phyloP scores from a whole-genome alignment of 2,888 invertebrate genomes.

The Scelioninae gen. 2 region DNA sequence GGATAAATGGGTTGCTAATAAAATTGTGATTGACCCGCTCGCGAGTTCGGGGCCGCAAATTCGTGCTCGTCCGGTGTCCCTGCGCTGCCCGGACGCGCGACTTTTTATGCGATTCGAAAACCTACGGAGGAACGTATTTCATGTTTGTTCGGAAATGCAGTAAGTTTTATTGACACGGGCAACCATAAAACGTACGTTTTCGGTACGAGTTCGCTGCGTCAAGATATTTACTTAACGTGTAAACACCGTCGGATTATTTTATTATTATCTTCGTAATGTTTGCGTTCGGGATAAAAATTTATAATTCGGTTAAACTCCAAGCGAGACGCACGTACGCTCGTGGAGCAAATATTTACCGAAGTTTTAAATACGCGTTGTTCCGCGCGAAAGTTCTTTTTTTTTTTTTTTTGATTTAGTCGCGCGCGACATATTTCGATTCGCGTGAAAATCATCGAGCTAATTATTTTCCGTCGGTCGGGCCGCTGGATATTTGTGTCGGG shows the following conservation, averaged over 20 bases:
- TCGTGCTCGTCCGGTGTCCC: conserved; percentile 33
- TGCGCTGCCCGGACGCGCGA: conserved; percentile 20
- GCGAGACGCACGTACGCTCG: too few relatives aligned
- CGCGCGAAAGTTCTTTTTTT: background rate
- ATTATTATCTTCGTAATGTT: conserved; percentile 4
- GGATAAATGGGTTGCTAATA: conserved; percentile 48
- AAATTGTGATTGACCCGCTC: conserved; percentile 65
- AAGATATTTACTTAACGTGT: conserved; percentile 1
- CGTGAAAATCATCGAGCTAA: too few relatives aligned
- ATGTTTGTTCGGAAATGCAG: conserved; percentile 35
- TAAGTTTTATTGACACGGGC: conserved; percentile 11
- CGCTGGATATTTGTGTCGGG: too few relatives aligned
- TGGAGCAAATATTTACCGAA: too few relatives aligned
- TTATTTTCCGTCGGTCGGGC: too few relatives aligned
- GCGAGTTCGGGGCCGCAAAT: conserved; percentile 56
- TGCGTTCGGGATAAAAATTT: background rate
- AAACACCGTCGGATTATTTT: background rate
- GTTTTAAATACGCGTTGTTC: background rate
- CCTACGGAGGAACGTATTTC: conserved; percentile 18
- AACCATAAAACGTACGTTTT: conserved; percentile 16
- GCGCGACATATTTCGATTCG: too few relatives aligned
- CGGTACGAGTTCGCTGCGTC: background rate
- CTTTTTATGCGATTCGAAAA: conserved; percentile 58
- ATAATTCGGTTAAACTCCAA: background rate
- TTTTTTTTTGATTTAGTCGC: too few relatives aligned